Conservation (phyloP, 2,888 invertebrate genomes). For the Altica lythri region DNA sequence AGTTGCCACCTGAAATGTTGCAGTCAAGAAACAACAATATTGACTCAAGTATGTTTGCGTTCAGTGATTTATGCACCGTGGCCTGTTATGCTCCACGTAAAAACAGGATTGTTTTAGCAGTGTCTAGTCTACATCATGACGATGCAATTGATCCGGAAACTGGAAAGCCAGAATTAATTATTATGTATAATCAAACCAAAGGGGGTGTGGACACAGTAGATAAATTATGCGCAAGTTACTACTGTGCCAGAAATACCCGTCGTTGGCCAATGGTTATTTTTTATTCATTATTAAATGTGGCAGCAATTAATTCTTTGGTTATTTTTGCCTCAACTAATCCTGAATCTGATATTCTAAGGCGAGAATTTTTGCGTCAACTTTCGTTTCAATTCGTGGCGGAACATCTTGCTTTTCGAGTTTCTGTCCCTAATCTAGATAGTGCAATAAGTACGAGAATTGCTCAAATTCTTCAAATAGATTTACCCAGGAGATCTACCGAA, state of each 20-base stretch:
- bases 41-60: conserved; percentile 39
- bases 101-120: conserved; percentile 42
- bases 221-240: too few species aligned
- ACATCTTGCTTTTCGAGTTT: too few species aligned
- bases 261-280: too few species aligned
- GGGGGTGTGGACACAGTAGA: conserved; percentile 33
- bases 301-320: conserved; percentile 32
- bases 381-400: conserved; percentile 28
- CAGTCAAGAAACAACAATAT: too few species aligned
- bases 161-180: conserved; percentile 33
- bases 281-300: too few species aligned
- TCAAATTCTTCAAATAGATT: too few species aligned
- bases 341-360: conserved; percentile 18
- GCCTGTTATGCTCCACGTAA: conserved; percentile 43
- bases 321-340: conserved; percentile 21
- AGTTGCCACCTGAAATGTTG: conserved; percentile 40
- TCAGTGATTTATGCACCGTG: conserved; percentile 42
- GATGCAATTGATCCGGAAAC: conserved; percentile 38
- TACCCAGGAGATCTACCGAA: too few species aligned
- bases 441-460: too few species aligned
- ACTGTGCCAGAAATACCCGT: too few species aligned
- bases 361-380: conserved; percentile 34
- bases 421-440: too few species aligned
- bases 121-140: conserved; percentile 45
- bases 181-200: conserved; percentile 32